These are phyloP conservation scores for Microdon myrmicae DNA, from an alignment of 2,888 invertebrate species.

Conservation along the genomic window DNA sequence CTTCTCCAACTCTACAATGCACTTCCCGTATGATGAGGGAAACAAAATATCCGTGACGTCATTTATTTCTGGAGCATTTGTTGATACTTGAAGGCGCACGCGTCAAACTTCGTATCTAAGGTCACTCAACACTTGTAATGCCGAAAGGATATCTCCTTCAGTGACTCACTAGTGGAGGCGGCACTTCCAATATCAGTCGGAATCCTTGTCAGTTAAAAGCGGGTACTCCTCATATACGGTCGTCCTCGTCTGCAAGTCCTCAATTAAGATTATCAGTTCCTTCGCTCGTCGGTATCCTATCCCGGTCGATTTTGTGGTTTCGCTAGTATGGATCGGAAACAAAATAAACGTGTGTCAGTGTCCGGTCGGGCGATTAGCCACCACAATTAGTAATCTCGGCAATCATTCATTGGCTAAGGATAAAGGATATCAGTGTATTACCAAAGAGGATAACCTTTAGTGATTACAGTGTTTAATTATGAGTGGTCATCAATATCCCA, in stretches of 20 bases:
- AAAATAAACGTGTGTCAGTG: slow-evolving; percentile 42
- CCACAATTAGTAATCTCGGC: slow-evolving; percentile 34
- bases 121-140: slow-evolving; percentile 50
- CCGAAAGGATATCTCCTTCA: slow-evolving; percentile 30
- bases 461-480: slow-evolving; percentile 41
- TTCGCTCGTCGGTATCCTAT: slow-evolving; percentile 3
- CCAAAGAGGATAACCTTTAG: slow-evolving; percentile 45
- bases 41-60: slow-evolving; percentile 42
- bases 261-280: neutral
- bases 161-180: slow-evolving; percentile 35
- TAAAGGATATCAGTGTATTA: slow-evolving; percentile 51
- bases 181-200: slow-evolving; percentile 28
- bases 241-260: neutral
- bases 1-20: too few relatives aligned
- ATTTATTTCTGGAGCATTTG: slow-evolving; percentile 42
- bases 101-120: slow-evolving; percentile 33
- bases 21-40: too few relatives aligned
- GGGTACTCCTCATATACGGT: slow-evolving; percentile 38
- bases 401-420: too few relatives aligned
- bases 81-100: slow-evolving; percentile 42
- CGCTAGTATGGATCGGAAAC: slow-evolving; percentile 17
- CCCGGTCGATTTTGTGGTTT: slow-evolving; percentile 2
- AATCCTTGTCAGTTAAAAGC: slow-evolving; percentile 30
- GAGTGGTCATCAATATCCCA: slow-evolving; percentile 32
- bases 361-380: slow-evolving; percentile 42